Conservation (phyloP, 1,140 invertebrate genomes). For the Arion vulgaris region DNA sequence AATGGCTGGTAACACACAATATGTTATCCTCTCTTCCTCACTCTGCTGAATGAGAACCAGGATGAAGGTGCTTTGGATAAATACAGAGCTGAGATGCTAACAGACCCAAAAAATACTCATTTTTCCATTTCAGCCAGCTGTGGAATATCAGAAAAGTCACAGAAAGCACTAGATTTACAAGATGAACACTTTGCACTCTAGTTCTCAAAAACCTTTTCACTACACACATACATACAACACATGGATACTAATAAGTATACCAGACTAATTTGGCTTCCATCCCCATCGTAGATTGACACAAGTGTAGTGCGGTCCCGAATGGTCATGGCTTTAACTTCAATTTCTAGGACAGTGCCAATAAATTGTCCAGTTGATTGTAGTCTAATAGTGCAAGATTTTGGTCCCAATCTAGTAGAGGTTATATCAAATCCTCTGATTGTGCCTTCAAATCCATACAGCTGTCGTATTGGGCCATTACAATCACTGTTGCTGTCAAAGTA, state of each 20-base stretch:
- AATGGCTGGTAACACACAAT: too few relatives aligned
- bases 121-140: too few relatives aligned
- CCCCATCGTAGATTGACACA: conserved; percentile 52
- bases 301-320: conserved; percentile 43
- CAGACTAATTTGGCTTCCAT: conserved; percentile 25
- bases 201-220: too few relatives aligned
- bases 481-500: conserved; percentile 50
- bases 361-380: conserved; percentile 37
- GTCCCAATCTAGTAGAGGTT: conserved; percentile 12
- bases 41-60: too few relatives aligned
- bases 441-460: conserved; percentile 36
- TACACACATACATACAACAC: too few relatives aligned
- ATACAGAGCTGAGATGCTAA: too few relatives aligned
- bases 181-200: too few relatives aligned
- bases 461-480: conserved; percentile 47
- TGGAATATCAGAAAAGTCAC: too few relatives aligned
- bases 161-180: too few relatives aligned
- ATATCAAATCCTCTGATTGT: conserved; percentile 36
- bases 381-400: conserved; percentile 34
- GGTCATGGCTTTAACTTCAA: conserved; percentile 40
- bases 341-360: conserved; percentile 36
- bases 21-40: too few relatives aligned
- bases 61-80: too few relatives aligned
- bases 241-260: conserved; percentile 28
- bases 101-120: too few relatives aligned